Conservation (phyloP, 2,113 vertebrate genomes). For the western clawed frog (Xenopus tropicalis) region DNA sequence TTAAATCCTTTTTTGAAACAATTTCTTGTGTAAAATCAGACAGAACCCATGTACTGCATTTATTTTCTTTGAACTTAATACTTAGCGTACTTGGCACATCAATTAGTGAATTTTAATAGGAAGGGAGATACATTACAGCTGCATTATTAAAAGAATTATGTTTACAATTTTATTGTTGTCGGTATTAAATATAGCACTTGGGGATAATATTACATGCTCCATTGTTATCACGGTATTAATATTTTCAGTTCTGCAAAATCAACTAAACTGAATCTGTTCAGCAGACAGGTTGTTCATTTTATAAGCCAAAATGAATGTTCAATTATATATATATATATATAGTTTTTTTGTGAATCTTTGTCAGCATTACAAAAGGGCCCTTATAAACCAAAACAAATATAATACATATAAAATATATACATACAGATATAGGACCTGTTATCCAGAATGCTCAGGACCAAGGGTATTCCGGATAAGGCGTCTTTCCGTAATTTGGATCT, state of each 20-base stretch:
- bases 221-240: neutral
- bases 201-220: neutral
- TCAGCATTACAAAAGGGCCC: too few relatives aligned
- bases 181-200: neutral
- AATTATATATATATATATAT: too few relatives aligned
- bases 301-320: too few relatives aligned
- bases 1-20: slow-evolving; percentile 12
- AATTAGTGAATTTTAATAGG: slow-evolving; percentile 4
- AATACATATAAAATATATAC: too few relatives aligned
- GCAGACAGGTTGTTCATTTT: too few relatives aligned
- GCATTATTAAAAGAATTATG: neutral
- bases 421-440: too few relatives aligned
- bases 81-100: slow-evolving; percentile 6
- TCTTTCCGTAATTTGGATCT: too few relatives aligned
- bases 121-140: neutral
- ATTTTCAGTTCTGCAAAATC: neutral
- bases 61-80: slow-evolving; percentile 6
- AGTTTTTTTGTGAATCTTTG: too few relatives aligned
- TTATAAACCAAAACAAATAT: too few relatives aligned
- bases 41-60: slow-evolving; percentile 9
- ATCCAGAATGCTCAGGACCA: too few relatives aligned
- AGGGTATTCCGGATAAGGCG: too few relatives aligned
- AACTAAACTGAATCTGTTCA: neutral
- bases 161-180: neutral
- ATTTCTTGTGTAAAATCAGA: slow-evolving; percentile 7